Evolutionary conservation across 2,797 vertebrate genomes (phyloP).

Genomic region (Emys orbicularis): DNA sequence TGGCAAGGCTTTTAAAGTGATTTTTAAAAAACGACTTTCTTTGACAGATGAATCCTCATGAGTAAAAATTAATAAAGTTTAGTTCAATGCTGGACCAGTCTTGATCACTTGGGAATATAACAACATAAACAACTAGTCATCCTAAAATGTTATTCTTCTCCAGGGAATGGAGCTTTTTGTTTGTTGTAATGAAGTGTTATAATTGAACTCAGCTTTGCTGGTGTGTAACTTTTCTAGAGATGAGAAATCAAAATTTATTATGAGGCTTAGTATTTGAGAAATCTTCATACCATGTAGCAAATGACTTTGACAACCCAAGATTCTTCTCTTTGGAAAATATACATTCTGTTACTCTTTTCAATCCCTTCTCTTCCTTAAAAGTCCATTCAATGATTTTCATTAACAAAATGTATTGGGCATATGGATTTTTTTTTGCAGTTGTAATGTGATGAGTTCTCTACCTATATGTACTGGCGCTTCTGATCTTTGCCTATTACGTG

Average conservation of each 20-base stretch:
- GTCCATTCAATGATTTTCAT: constrained; percentile 16
- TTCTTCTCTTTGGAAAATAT: neutral
- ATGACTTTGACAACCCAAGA: neutral
- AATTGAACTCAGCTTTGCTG: constrained; percentile 43
- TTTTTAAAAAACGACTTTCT: neutral
- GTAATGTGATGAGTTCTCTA: constrained; percentile 35
- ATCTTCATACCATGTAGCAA: constrained; percentile 3
- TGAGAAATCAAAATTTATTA: neutral
- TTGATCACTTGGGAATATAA: constrained; percentile 43
- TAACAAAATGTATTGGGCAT: neutral
- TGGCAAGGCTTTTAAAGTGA: constrained; percentile 11
- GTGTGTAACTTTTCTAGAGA: neutral
- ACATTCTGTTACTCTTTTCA: constrained; percentile 8
- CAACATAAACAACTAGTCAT: constrained; percentile 16
- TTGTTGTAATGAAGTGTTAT: constrained; percentile 60
- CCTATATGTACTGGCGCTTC: constrained; percentile 54
- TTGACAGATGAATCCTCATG: constrained; percentile 31
- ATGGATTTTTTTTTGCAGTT: constrained; percentile 41
- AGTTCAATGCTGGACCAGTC: constrained; percentile 18
- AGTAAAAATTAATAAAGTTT: constrained; percentile 41
- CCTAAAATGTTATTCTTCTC: constrained; percentile 53
- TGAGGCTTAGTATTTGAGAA: neutral
- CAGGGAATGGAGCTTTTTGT: constrained; percentile 46
- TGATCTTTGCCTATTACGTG: constrained; percentile 65
- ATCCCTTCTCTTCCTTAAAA: constrained; percentile 24